Base-by-base conservation (phyloP, 2,113 vertebrate species). In the Epinephelus moara region DNA sequence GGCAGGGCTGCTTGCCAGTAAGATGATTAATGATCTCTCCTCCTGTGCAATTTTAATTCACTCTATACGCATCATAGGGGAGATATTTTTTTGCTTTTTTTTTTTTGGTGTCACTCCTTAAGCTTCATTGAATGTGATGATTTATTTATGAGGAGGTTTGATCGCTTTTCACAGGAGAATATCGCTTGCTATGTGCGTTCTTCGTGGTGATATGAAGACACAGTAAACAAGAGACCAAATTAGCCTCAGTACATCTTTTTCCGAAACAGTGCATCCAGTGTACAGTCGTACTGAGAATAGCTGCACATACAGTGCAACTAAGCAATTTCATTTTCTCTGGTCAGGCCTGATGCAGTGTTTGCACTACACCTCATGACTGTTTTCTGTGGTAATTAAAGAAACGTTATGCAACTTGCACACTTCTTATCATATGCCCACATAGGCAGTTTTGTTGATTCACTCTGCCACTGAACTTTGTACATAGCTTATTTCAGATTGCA, bases 371-470 rank as follows among this genome's bases (percentile, higher is more conserved):
- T 84, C 66, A 67, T 67, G 74, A 84, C 71, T 78, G 53, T 82
- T 30, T 74, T 47, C 50, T 70, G 37, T 23, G 27, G 61, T 89
- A 82, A 88, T 85, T 85, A 89, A 72, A 79, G 68, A 80, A 33
- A 85, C 47, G 52, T 88, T 86, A 69, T 85, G 49, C 71, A 82
- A 87, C 62, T 25, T 76, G 40, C 61, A 67, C 37, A 11, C 55
- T 78, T 88, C 72, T 85, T 87, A 87, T 90, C 78, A 75, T 13
- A 23, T 52, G 61, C 78, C 18, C 27, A 85, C 83, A 82, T 71
- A 55, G 61, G 42, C 52, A 25, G 53, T 70, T 67, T 81, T 6
- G 49, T 64, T 12, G 13, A 49, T 40, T 49, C 56, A 63, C 59
- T 27, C 47, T 72, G 50, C 47, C 37, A 57, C n/a, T 90, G 76